These are phyloP conservation scores for Zygaena filipendulae DNA, from an alignment of 2,888 invertebrate species.

Conservation along the genomic window DNA sequence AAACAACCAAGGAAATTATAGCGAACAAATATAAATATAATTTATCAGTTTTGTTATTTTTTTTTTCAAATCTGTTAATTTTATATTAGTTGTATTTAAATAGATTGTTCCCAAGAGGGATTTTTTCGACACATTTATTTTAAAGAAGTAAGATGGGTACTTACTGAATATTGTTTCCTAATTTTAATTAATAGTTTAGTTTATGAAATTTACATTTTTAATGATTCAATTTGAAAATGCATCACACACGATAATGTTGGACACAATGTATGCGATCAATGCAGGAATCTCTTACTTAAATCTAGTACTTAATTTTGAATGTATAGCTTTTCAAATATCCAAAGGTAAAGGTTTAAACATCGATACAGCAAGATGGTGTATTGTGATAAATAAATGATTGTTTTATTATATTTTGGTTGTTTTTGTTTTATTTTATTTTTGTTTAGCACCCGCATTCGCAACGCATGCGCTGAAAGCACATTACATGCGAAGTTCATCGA, in stretches of 20 bases:
- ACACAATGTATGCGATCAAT: too few relatives aligned
- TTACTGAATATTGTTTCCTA: constrained; percentile 8
- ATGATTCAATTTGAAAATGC: too few relatives aligned
- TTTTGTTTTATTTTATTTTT: constrained; percentile 52
- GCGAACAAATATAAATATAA: constrained; percentile 35
- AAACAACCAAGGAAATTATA: constrained; percentile 41
- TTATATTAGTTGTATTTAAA: too few relatives aligned
- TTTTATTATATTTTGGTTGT: constrained; percentile 44
- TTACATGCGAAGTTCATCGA: constrained; percentile 24
- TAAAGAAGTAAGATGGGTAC: background rate
- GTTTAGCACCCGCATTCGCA: constrained; percentile 39
- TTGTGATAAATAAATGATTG: constrained; percentile 56
- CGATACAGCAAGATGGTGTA: constrained; percentile 32
- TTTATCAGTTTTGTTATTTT: constrained; percentile 23
- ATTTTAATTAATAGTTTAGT: too few relatives aligned
- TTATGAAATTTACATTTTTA: too few relatives aligned
- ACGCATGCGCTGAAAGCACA: constrained; percentile 36
- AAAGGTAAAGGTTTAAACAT: constrained; percentile 39
- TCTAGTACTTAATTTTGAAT: constrained; percentile 58
- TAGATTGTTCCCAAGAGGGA: too few relatives aligned
- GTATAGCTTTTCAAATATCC: constrained; percentile 32
- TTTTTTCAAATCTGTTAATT: too few relatives aligned
- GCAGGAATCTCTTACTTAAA: constrained; percentile 60
- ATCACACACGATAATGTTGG: too few relatives aligned
- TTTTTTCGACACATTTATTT: background rate